Evolutionary conservation across 2,888 invertebrate species (phyloP).

Genomic region (Megastigmus dorsalis): DNA sequence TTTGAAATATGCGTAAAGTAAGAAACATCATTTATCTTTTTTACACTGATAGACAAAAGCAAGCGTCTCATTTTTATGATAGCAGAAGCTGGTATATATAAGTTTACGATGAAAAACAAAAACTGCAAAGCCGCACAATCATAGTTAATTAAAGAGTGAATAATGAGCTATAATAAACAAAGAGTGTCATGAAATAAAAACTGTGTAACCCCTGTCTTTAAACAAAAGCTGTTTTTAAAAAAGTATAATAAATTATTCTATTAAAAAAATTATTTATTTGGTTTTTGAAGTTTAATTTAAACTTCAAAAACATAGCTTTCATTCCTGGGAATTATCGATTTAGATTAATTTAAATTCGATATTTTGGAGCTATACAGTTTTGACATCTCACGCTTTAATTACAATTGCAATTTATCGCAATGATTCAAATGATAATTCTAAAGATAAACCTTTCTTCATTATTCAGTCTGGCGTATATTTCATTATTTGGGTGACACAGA

Average conservation of each 20-base stretch:
- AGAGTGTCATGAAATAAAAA: conserved; percentile 9
- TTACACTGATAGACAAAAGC: conserved; percentile 45
- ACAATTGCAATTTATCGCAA: too few relatives aligned
- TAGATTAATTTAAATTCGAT: not conserved
- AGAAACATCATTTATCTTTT: conserved; percentile 25
- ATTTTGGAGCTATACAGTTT: not conserved
- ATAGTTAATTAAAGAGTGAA: conserved; percentile 34
- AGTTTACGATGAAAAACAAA: not conserved
- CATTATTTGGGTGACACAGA: not conserved
- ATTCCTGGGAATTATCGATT: not conserved
- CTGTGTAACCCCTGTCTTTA: not conserved
- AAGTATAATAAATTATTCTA: too few relatives aligned
- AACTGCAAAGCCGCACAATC: conserved; percentile 41
- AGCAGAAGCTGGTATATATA: conserved; percentile 39
- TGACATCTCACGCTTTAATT: conserved; percentile 3
- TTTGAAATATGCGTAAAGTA: conserved; percentile 23
- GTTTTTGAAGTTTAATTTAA: not conserved
- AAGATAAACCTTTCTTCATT: conserved; percentile 11
- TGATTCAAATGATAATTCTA: not conserved
- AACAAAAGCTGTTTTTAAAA: too few relatives aligned
- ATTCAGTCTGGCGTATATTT: conserved; percentile 12
- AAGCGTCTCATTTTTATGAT: conserved; percentile 45
- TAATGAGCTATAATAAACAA: conserved; percentile 28
- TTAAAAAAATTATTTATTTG: too few relatives aligned
- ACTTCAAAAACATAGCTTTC: not conserved